Conservation (phyloP, 2,888 invertebrate genomes). For the Strigamia crassipes region DNA sequence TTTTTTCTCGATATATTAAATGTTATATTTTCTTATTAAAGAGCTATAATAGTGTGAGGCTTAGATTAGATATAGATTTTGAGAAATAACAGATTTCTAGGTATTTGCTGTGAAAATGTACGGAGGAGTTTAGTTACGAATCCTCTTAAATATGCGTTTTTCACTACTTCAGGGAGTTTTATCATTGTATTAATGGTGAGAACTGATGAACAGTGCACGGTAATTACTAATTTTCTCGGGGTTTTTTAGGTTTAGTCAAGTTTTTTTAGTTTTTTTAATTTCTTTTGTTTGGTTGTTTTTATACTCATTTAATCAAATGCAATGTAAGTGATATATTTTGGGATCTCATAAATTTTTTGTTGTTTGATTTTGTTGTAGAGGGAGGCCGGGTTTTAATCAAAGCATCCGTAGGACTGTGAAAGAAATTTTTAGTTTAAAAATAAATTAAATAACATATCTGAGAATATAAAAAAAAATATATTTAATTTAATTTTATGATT, state of each 20-base stretch:
- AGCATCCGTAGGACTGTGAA: too few relatives aligned
- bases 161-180: constrained; percentile 48
- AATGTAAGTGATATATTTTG: neutral
- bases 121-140: constrained; percentile 15
- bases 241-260: neutral
- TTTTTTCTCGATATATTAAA: constrained; percentile 47
- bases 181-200: constrained; percentile 29
- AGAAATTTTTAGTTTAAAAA: too few relatives aligned
- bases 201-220: neutral
- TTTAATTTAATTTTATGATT: too few relatives aligned
- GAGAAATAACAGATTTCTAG: constrained; percentile 43
- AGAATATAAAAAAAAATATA: neutral
- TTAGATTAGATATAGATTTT: constrained; percentile 43
- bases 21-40: constrained; percentile 48
- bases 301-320: neutral
- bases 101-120: constrained; percentile 40
- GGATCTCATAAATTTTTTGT: neutral
- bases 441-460: too few relatives aligned
- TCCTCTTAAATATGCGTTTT: constrained; percentile 44
- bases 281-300: neutral
- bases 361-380: neutral
- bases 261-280: neutral
- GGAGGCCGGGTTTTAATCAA: neutral
- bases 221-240: constrained; percentile 1
- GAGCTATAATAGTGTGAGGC: constrained; percentile 47